phyloP scores from a whole-genome alignment of 2,888 invertebrate species.

The Apamea sordens region DNA sequence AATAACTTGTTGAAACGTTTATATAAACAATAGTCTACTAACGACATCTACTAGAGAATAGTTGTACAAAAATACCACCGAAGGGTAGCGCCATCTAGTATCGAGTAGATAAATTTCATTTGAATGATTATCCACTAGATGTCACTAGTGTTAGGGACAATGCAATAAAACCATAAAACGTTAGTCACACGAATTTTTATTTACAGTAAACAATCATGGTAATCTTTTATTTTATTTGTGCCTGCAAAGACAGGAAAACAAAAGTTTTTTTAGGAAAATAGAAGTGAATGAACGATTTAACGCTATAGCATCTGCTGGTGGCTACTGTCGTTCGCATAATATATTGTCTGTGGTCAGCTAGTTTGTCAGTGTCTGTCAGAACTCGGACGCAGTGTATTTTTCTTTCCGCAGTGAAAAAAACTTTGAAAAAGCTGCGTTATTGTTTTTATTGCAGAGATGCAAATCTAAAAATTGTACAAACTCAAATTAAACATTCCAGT shows the following conservation, averaged over 20 bases:
- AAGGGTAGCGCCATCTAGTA: constrained; percentile 60
- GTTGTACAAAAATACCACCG: background rate
- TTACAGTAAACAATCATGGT: background rate
- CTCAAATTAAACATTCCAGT: background rate
- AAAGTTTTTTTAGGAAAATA: background rate
- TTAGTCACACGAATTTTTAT: background rate
- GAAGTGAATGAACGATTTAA: constrained; percentile 17
- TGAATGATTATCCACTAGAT: constrained; percentile 10
- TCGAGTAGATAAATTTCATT: constrained; percentile 34
- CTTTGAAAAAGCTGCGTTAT: constrained; percentile 10
- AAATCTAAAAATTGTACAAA: background rate
- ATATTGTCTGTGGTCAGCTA: background rate
- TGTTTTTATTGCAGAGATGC: constrained; percentile 10
- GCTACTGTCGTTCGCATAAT: no score
- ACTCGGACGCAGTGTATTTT: background rate
- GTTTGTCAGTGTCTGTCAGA: constrained; percentile 2
- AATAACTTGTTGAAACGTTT: background rate
- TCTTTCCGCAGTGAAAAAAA: background rate
- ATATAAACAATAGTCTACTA: constrained; percentile 10
- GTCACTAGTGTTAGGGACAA: background rate
- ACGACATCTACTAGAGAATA: constrained; percentile 48
- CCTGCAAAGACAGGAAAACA: background rate
- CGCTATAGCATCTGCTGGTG: background rate
- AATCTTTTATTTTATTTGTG: background rate
- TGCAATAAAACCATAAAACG: background rate